These are phyloP conservation scores for Danionella cerebrum DNA, from an alignment of 2,113 vertebrate genomes.

Conservation along the genomic window DNA sequence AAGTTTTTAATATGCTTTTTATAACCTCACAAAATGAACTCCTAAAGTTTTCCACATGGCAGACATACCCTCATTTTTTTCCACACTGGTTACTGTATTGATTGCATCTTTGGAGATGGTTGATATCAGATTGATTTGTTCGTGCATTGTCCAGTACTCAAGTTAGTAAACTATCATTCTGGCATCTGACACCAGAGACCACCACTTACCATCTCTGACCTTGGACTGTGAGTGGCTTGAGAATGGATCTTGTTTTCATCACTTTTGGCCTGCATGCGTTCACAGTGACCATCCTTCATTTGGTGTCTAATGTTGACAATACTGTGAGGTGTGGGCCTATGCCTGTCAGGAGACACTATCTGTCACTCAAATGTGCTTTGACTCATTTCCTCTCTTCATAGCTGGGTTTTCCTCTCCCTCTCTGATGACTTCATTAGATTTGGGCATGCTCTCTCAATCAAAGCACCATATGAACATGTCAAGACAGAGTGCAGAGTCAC, in stretches of 20 bases:
- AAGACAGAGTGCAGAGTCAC: slow-evolving; percentile 4
- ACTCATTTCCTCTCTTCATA: slow-evolving; percentile 36
- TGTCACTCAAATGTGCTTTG: slow-evolving; percentile 36
- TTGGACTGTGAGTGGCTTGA: slow-evolving; percentile 20
- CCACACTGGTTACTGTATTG: not conserved
- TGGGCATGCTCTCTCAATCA: slow-evolving; percentile 31
- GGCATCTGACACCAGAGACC: not conserved
- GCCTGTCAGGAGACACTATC: slow-evolving; percentile 37
- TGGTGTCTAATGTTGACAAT: slow-evolving; percentile 40
- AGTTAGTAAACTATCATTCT: not conserved
- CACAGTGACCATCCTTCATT: slow-evolving; percentile 29
- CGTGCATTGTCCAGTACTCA: not conserved
- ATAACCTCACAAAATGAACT: no score
- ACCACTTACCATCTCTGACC: slow-evolving; percentile 3
- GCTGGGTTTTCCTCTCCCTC: slow-evolving; percentile 21
- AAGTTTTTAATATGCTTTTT: no score
- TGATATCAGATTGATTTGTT: not conserved
- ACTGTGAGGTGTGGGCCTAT: slow-evolving; percentile 39
- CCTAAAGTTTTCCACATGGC: no score
- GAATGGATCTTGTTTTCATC: slow-evolving; percentile 26
- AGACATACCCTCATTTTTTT: no score
- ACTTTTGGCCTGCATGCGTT: slow-evolving; percentile 16
- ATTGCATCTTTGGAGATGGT: not conserved
- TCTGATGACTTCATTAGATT: slow-evolving; percentile 37
- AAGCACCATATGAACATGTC: slow-evolving; percentile 18